Conservation (phyloP, 2,888 invertebrate genomes). For the Phyllotreta cruciferae region DNA sequence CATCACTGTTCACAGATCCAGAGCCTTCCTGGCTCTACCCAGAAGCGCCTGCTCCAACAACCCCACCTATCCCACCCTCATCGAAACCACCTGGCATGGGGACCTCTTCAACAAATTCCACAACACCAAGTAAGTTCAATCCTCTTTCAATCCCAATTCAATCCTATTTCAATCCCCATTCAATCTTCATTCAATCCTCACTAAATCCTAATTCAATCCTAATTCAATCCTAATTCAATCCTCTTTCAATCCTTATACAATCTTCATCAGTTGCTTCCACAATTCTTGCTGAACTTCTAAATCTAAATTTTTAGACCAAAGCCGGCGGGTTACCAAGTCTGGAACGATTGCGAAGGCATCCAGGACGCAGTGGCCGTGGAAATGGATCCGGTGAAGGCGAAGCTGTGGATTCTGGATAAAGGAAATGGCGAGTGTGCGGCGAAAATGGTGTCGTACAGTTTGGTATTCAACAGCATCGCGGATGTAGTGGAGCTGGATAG, state of each 20-base stretch:
- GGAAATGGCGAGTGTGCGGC: constrained; percentile 55
- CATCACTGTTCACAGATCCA: constrained; percentile 57
- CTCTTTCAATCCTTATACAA: too few relatives aligned
- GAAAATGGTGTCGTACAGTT: constrained; percentile 59
- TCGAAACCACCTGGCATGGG: constrained; percentile 58
- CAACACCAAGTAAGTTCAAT: constrained; percentile 4
- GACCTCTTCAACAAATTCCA: constrained; percentile 28
- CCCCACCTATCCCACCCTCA: constrained; percentile 52
- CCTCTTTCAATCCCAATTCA: not conserved
- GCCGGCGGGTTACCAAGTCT: constrained; percentile 40
- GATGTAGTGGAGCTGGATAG: constrained; percentile 43
- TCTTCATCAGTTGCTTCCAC: too few relatives aligned
- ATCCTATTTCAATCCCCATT: not conserved
- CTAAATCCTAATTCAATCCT: too few relatives aligned
- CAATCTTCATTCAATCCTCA: too few relatives aligned
- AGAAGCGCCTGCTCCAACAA: constrained; percentile 52
- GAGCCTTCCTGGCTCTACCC: constrained; percentile 59
- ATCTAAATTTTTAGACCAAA: constrained; percentile 37
- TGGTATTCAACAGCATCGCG: constrained; percentile 50
- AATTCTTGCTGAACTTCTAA: too few relatives aligned
- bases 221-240: too few relatives aligned
- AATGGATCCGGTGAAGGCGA: constrained; percentile 55
- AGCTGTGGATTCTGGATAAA: constrained; percentile 61
- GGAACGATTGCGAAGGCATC: constrained; percentile 53
- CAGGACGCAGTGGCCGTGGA: constrained; percentile 58